A percentile compares a stretch with the other conserved stretches of the same genome.
Evolutionary conservation across 2,888 invertebrate species (phyloP).

Genomic region (Empis stercorea): DNA sequence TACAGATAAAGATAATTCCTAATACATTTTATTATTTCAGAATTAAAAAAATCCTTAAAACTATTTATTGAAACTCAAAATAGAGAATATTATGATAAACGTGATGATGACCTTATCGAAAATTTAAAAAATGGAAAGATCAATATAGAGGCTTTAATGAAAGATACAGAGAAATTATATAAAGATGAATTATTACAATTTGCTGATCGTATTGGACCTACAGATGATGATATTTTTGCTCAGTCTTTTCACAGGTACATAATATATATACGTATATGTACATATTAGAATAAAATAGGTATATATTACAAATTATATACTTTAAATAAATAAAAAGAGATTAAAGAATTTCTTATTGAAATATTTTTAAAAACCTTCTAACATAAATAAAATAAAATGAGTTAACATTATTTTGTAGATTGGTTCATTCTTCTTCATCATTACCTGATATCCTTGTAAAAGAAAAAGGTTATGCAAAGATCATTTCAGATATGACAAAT

Average conservation of each 20-base stretch:
- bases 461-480: conserved; percentile 75
- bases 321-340: background rate
- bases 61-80: conserved; percentile 54
- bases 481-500: conserved; percentile 57
- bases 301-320: too few species aligned
- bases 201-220: conserved; percentile 67
- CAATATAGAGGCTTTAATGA: conserved; percentile 61
- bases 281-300: too few species aligned
- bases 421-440: conserved; percentile 75
- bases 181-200: conserved; percentile 73
- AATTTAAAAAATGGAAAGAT: conserved; percentile 48
- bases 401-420: conserved; percentile 21
- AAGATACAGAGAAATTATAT: conserved; percentile 67
- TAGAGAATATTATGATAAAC: conserved; percentile 50
- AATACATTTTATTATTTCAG: background rate
- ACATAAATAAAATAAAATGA: too few species aligned
- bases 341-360: background rate
- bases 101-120: conserved; percentile 47
- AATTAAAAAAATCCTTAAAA: conserved; percentile 33
- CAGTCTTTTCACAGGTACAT: conserved; percentile 40
- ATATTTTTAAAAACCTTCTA: conserved; percentile 6
- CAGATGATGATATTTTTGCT: conserved; percentile 60
- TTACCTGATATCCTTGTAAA: conserved; percentile 77
- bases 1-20: conserved; percentile 19
- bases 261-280: too few species aligned